phyloP scores from a whole-genome alignment of 2,888 invertebrate species.

The Crossocerus cetratus region DNA sequence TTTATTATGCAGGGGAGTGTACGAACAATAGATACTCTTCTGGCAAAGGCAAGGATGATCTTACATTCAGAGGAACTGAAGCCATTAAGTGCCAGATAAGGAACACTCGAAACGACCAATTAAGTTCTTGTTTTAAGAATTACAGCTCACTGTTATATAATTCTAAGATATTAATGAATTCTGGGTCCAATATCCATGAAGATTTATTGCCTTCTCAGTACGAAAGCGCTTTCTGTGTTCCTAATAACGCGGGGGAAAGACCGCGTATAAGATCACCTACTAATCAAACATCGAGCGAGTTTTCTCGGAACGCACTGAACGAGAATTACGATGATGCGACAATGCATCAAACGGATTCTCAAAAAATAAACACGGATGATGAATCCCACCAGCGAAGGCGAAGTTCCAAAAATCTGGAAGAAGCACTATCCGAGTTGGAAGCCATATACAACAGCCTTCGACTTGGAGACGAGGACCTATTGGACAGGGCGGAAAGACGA shows the following conservation, averaged over 20 bases:
- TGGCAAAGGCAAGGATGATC: constrained; percentile 60
- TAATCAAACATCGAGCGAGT: constrained; percentile 4
- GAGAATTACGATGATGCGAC: neutral
- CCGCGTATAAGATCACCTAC: constrained; percentile 18
- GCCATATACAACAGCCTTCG: constrained; percentile 93
- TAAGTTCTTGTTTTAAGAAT: constrained; percentile 39
- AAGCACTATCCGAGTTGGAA: constrained; percentile 92
- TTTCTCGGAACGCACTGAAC: constrained; percentile 2
- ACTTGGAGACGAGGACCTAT: constrained; percentile 89
- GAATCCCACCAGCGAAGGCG: constrained; percentile 76
- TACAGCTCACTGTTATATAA: constrained; percentile 8
- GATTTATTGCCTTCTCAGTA: constrained; percentile 6
- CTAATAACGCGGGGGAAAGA: constrained; percentile 21
- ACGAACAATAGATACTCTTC: constrained; percentile 53
- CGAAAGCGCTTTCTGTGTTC: neutral
- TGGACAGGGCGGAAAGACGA: constrained; percentile 88
- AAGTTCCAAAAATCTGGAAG: constrained; percentile 89
- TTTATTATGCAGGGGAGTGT: constrained; percentile 37
- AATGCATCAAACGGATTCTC: neutral
- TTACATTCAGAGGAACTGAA: constrained; percentile 37
- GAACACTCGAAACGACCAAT: constrained; percentile 52
- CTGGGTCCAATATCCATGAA: constrained; percentile 23
- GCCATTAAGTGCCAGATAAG: constrained; percentile 43
- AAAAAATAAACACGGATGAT: constrained; percentile 7
- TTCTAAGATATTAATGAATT: constrained; percentile 17